Evolutionary conservation across 2,797 vertebrate species (phyloP), one percentile per base, ranked within the genome.

Genomic region (Phataginus tricuspis): DNA sequence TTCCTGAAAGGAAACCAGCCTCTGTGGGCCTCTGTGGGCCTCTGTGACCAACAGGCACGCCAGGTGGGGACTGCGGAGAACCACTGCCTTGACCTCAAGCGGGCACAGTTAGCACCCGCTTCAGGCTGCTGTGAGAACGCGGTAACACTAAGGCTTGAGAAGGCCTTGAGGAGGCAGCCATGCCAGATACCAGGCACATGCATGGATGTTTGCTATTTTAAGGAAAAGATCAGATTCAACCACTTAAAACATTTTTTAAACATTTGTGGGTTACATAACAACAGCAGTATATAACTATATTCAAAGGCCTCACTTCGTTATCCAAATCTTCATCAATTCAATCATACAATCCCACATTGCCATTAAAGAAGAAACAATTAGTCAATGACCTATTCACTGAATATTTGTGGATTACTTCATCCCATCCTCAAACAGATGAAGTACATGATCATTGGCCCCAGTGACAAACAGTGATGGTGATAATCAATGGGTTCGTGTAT

Each of bases 291-390:
- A 68, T 75, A 21, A 63, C 16, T 19, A 3, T 68, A 66, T 59
- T 39, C 91, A 85, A 25, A 95, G 59, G 49, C 29, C n/a, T 59
- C 59, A 37, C 25, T 85, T 71, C 37, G 15, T 77, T 77, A 21
- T n/a, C 16, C 39, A 59, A 29, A 80, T 57, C 49, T 89, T 63
- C 61, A 39, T 39, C 55, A 64, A 13, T 39, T 53, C 15, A 61
- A 4, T 29, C 45, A 45, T 45, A 45, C 45, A 45, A 61, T 25
- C 57, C 34, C 34, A 34, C 37, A 19, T 4, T 69, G 31, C 23
- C 37, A 16, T 64, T 49, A 69, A 39, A 90, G 29, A 79, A 79
- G 51, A 95, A 87, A 64, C 5, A 31, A 23, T 23, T 10, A 59
- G 19, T 86, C 4, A 0, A 19, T 27, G 34, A 63, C 19, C 82